Conservation (phyloP, 2,113 vertebrate species). For the Thamnophis sirtalis region DNA sequence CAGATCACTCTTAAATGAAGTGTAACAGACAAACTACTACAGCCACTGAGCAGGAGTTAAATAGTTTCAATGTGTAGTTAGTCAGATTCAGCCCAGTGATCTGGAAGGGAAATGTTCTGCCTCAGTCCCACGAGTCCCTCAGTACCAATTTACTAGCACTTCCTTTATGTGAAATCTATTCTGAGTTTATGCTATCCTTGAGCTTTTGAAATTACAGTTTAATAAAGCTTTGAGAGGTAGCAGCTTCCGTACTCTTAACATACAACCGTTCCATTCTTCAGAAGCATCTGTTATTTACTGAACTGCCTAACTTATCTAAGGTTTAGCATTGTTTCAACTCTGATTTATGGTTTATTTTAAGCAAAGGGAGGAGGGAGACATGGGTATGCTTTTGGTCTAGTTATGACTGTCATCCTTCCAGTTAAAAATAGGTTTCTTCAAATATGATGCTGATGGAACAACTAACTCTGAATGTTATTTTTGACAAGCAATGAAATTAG, state of each 20-base stretch:
- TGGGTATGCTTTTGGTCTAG: constrained; percentile 29
- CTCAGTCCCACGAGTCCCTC: constrained; percentile 37
- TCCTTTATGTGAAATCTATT: constrained; percentile 51
- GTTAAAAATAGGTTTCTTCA: constrained; percentile 42
- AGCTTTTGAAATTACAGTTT: constrained; percentile 1
- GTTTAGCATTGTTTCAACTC: constrained; percentile 38
- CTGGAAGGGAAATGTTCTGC: constrained; percentile 52
- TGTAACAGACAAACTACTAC: constrained; percentile 1
- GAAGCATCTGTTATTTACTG: constrained; percentile 25
- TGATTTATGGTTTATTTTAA: constrained; percentile 23
- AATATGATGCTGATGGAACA: constrained; percentile 1
- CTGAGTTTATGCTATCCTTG: constrained; percentile 16
- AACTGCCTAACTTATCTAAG: background rate
- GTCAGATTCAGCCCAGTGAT: constrained; percentile 55
- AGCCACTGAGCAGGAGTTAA: constrained; percentile 31
- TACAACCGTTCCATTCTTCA: background rate
- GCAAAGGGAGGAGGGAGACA: background rate
- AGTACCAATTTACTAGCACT: constrained; percentile 47
- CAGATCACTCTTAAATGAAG: background rate
- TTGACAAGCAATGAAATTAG: background rate
- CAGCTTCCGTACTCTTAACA: background rate
- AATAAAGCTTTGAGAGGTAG: constrained; percentile 20
- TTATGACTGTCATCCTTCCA: constrained; percentile 43
- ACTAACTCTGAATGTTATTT: constrained; percentile 13
- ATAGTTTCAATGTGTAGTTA: constrained; percentile 26